phyloP scores from a whole-genome alignment of 2,888 invertebrate genomes.

The Proisotoma minuta region DNA sequence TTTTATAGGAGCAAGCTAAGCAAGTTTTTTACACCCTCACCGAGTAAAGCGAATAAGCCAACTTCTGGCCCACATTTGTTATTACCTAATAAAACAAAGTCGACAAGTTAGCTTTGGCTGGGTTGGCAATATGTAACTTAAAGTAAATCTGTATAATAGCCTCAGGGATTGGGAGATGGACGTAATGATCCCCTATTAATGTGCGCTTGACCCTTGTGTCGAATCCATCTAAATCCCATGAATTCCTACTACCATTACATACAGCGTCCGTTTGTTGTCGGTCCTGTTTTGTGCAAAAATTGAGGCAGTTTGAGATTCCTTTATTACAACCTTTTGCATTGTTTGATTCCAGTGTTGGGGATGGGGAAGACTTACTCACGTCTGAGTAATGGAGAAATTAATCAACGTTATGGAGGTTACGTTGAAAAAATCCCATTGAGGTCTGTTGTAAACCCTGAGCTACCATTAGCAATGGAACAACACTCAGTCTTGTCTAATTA shows the following conservation, averaged over 20 bases:
- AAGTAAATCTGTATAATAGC: constrained; percentile 17
- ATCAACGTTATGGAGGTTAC: constrained; percentile 42
- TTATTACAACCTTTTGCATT: no score
- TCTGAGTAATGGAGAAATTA: constrained; percentile 48
- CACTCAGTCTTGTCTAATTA: constrained; percentile 44
- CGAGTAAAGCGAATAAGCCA: no score
- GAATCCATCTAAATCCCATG: constrained; percentile 14
- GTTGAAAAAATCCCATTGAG: constrained; percentile 45
- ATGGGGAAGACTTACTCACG: constrained; percentile 46
- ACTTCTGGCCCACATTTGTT: neutral
- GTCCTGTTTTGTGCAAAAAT: constrained; percentile 32
- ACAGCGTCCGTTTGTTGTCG: constrained; percentile 5
- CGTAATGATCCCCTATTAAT: constrained; percentile 22
- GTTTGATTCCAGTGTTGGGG: no score
- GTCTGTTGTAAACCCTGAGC: constrained; percentile 36
- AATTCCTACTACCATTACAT: no score
- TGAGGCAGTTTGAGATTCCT: no score
- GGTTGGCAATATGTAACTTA: constrained; percentile 5
- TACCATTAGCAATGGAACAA: constrained; percentile 39
- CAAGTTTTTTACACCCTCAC: no score
- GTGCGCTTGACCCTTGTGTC: constrained; percentile 12
- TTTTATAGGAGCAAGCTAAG: neutral
- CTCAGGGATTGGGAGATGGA: constrained; percentile 20
- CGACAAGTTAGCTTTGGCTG: neutral
- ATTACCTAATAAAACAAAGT: neutral